Conservation (phyloP, 1,140 invertebrate genomes). For the Agrypnia vestita region DNA sequence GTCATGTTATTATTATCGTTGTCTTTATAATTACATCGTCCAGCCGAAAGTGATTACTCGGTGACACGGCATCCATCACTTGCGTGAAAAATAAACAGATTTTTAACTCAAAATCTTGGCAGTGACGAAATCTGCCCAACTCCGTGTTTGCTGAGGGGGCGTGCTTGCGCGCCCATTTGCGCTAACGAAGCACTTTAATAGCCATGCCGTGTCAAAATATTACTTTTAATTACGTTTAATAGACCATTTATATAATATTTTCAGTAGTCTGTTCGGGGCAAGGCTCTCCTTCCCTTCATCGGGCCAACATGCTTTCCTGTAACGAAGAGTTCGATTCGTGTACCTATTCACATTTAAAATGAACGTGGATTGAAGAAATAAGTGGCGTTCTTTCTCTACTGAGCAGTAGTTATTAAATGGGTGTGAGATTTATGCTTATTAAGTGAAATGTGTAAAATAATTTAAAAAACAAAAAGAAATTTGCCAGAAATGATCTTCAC, state of each 20-base stretch:
- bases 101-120: conserved; percentile 43
- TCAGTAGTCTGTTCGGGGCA: not conserved
- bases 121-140: conserved; percentile 28
- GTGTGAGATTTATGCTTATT: too few species aligned
- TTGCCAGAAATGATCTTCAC: too few species aligned
- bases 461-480: too few species aligned
- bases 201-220: conserved; percentile 58
- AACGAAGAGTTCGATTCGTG: too few species aligned
- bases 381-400: too few species aligned
- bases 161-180: conserved; percentile 39
- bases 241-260: conserved; percentile 9
- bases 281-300: not conserved
- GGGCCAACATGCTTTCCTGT: too few species aligned
- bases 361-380: too few species aligned
- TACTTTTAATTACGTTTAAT: conserved; percentile 52
- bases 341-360: too few species aligned
- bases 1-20: conserved; percentile 46
- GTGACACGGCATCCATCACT: conserved; percentile 59
- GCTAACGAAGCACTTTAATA: conserved; percentile 56
- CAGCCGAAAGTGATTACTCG: conserved; percentile 49
- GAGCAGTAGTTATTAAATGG: too few species aligned
- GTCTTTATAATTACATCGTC: conserved; percentile 56
- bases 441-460: too few species aligned
- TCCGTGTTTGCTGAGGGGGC: not conserved
- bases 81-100: conserved; percentile 59